phyloP scores from a whole-genome alignment of 2,113 vertebrate species.

The Sphyrna mokarran region DNA sequence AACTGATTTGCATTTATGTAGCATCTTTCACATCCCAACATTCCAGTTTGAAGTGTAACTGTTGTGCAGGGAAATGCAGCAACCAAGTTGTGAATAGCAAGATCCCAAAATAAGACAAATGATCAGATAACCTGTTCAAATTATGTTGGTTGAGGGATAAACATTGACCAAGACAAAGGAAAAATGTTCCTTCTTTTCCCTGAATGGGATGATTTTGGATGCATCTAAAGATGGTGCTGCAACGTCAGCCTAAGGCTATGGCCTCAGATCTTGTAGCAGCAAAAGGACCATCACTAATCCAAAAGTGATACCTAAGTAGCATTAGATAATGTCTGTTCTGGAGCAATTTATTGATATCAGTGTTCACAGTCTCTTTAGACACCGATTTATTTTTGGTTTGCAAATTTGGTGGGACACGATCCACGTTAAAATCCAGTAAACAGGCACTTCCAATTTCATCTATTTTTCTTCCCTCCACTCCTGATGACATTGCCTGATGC shows the following conservation, averaged over 20 bases:
- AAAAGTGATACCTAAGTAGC: not conserved
- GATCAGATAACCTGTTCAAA: not conserved
- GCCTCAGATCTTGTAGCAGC: not conserved
- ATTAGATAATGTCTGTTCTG: not conserved
- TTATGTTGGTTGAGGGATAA: not conserved
- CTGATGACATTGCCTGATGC: not conserved
- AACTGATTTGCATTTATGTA: not conserved
- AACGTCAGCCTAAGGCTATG: not conserved
- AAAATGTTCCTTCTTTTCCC: not conserved
- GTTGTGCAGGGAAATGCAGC: not conserved
- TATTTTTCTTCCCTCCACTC: not conserved
- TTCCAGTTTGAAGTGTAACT: not conserved
- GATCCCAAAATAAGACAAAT: not conserved
- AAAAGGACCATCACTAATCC: not conserved
- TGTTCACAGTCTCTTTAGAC: not conserved
- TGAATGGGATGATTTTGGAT: not conserved
- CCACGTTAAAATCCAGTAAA: not conserved
- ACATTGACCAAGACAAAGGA: not conserved
- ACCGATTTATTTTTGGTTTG: not conserved
- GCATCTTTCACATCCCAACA: not conserved
- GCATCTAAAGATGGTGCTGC: not conserved
- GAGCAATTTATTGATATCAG: not conserved
- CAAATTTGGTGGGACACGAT: not conserved
- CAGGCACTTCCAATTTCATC: not conserved
- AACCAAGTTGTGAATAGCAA: not conserved